Percentiles rank a stretch among this genome's conserved stretches.
Conservation (phyloP, 2,888 invertebrate genomes). For the Arrhopalites spinosus region DNA sequence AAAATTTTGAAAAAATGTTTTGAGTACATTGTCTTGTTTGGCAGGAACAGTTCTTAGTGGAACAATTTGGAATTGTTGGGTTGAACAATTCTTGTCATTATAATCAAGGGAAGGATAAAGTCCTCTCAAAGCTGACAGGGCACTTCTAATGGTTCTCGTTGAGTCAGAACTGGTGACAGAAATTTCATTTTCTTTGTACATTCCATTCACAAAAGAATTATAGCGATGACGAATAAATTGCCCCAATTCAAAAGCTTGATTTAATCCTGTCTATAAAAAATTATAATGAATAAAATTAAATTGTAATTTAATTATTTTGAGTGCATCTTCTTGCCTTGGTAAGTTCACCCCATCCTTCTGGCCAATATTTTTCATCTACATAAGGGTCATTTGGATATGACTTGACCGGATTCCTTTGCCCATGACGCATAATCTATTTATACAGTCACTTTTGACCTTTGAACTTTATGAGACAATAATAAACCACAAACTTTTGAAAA, state of each 20-base stretch:
- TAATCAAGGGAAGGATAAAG: background rate
- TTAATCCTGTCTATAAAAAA: slow-evolving; percentile 1
- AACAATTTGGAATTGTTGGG: slow-evolving; percentile 5
- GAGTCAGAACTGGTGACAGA: background rate
- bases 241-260: background rate
- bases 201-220: background rate
- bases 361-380: slow-evolving; percentile 3
- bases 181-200: background rate
- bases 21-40: background rate
- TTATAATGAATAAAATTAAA: background rate
- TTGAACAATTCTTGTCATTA: background rate
- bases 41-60: background rate
- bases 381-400: background rate
- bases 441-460: too few species aligned
- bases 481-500: too few species aligned
- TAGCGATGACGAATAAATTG: slow-evolving; percentile 5
- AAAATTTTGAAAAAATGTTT: background rate
- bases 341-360: background rate
- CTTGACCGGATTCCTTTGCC: slow-evolving; percentile 4
- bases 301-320: background rate
- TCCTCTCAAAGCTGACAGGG: background rate
- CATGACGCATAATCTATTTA: slow-evolving; percentile 12
- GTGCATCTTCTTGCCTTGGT: background rate
- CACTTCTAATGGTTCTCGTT: slow-evolving; percentile 2
- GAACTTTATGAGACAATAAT: too few species aligned